Conservation (phyloP, 2,888 invertebrate genomes). For the Tolmerus cingulatus region DNA sequence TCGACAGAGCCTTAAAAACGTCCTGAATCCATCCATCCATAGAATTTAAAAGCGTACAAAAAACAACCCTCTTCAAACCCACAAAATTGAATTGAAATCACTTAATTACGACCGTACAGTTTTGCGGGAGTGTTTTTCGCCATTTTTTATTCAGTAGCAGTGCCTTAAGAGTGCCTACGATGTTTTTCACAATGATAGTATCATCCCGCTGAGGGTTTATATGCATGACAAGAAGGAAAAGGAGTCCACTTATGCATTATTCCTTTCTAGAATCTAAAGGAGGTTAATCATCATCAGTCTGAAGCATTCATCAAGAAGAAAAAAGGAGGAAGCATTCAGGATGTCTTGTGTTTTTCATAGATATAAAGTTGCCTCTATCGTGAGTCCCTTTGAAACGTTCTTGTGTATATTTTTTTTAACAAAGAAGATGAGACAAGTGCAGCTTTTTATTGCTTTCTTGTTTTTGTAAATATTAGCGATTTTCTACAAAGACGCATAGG, state of each 20-base stretch:
- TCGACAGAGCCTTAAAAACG: neutral
- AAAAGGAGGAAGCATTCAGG: neutral
- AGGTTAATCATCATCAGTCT: slow-evolving; percentile 27
- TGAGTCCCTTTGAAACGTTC: neutral
- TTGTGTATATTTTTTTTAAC: neutral
- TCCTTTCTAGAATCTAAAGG: slow-evolving; percentile 2
- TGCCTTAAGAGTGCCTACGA: neutral
- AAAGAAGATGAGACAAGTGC: neutral
- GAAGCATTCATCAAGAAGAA: neutral
- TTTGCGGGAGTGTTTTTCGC: neutral
- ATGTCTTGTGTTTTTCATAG: neutral
- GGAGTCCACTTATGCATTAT: slow-evolving; percentile 12
- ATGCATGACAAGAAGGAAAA: neutral
- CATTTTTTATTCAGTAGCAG: neutral
- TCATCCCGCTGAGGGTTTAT: neutral
- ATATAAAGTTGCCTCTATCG: neutral
- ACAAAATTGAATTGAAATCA: neutral
- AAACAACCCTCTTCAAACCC: neutral
- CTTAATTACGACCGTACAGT: neutral
- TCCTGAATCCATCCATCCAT: neutral
- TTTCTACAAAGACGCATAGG: neutral
- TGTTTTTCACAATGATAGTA: neutral
- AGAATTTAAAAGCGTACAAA: neutral
- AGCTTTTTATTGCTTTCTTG: neutral
- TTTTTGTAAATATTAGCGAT: neutral